Evolutionary conservation across 2,888 invertebrate genomes (phyloP).

Genomic region (Incurvaria masculella): DNA sequence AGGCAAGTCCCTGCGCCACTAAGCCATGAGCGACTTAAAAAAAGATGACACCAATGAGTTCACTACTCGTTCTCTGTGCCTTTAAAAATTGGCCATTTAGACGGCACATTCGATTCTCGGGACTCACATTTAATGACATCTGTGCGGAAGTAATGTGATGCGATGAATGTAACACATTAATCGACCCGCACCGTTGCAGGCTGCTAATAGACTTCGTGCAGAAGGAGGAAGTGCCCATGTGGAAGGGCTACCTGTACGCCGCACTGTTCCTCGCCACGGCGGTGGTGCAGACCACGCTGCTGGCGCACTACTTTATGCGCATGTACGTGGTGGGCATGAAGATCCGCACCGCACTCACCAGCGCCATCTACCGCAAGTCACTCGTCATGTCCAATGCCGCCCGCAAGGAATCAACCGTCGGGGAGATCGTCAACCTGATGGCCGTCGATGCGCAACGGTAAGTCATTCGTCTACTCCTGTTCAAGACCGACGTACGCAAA

Average conservation of each 20-base stretch:
- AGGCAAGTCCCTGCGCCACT: too few species aligned
- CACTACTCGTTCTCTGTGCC: too few species aligned
- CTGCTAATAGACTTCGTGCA: conserved; percentile 70
- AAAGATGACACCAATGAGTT: too few species aligned
- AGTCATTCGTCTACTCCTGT: too few species aligned
- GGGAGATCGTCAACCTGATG: conserved; percentile 92
- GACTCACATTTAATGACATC: too few species aligned
- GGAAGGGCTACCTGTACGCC: conserved; percentile 89
- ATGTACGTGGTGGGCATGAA: conserved; percentile 91
- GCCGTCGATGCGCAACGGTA: conserved; percentile 84
- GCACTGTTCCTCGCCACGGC: conserved; percentile 71
- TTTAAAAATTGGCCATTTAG: too few species aligned
- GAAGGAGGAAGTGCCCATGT: conserved; percentile 55
- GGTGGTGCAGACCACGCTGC: conserved; percentile 74
- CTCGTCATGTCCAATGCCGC: conserved; percentile 75
- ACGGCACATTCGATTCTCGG: too few species aligned
- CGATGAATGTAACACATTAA: too few species aligned
- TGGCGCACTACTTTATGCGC: conserved; percentile 88
- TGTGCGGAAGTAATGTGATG: too few species aligned
- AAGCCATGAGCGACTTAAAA: too few species aligned
- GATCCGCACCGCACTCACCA: conserved; percentile 84
- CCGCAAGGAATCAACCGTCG: conserved; percentile 79
- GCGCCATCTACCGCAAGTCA: conserved; percentile 86
- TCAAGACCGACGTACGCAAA: too few species aligned
- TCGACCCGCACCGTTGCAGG: too few species aligned